Evolutionary conservation across 2,797 vertebrate genomes (phyloP).

Genomic region (Sarcoramphus papa): DNA sequence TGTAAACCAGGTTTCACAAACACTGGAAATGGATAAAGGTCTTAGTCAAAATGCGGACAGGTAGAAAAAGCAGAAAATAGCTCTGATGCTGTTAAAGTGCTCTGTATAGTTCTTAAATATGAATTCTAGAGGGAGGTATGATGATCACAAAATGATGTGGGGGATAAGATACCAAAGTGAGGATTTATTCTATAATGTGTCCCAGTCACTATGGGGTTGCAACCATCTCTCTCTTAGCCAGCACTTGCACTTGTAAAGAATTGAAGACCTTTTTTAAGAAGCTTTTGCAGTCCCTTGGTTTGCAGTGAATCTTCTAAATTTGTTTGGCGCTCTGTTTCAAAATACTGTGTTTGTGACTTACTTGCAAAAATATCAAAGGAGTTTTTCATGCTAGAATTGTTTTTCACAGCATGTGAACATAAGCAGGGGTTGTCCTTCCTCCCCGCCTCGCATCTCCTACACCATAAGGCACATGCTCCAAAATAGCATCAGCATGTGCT

Average conservation of each 20-base stretch:
- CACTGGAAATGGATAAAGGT: not conserved
- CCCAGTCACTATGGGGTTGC: not conserved
- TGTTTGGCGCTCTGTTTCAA: not conserved
- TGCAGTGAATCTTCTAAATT: not conserved
- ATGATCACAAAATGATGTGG: not conserved
- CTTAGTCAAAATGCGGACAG: not conserved
- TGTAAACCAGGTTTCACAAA: not conserved
- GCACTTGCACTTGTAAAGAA: not conserved
- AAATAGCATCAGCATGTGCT: constrained; percentile 32
- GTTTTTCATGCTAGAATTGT: not conserved
- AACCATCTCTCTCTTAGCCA: not conserved
- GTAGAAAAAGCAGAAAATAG: not conserved
- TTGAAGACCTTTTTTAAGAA: not conserved
- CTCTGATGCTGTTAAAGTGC: not conserved
- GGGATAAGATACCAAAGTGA: not conserved
- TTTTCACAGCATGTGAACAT: constrained; percentile 6
- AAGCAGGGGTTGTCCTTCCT: constrained; percentile 48
- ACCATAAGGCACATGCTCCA: not conserved
- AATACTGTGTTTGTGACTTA: not conserved
- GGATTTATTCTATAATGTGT: not conserved
- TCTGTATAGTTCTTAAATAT: not conserved
- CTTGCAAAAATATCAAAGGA: not conserved
- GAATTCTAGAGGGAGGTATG: not conserved
- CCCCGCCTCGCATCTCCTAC: constrained; percentile 13
- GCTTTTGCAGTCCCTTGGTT: not conserved